Evolutionary conservation across 1,140 invertebrate species (phyloP).

Genomic region (Dendroctonus valens): DNA sequence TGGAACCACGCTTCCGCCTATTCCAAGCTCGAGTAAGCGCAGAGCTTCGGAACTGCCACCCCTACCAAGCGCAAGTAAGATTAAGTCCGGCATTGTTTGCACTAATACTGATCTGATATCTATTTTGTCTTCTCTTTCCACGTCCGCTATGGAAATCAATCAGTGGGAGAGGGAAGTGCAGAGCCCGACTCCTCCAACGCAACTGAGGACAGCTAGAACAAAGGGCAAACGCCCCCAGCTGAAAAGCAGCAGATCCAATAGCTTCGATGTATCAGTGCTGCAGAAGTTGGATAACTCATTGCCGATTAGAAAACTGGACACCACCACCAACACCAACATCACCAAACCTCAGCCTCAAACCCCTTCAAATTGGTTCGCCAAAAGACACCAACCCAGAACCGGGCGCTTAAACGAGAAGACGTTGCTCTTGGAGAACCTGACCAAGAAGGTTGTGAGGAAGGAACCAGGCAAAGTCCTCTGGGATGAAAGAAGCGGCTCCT

Average conservation of each 20-base stretch:
- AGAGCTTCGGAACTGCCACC: slow-evolving; percentile 67
- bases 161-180: slow-evolving; percentile 54
- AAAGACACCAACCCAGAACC: slow-evolving; percentile 68
- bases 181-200: slow-evolving; percentile 27
- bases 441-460: slow-evolving; percentile 49
- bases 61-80: slow-evolving; percentile 41
- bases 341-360: slow-evolving; percentile 40
- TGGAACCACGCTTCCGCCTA: slow-evolving; percentile 55
- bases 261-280: slow-evolving; percentile 75
- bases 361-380: slow-evolving; percentile 70
- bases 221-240: slow-evolving; percentile 3
- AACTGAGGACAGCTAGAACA: slow-evolving; percentile 38
- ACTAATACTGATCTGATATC: slow-evolving; percentile 76
- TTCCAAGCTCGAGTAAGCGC: slow-evolving; percentile 54
- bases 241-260: slow-evolving; percentile 62
- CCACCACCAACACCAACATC: too few relatives aligned
- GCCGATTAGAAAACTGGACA: not conserved
- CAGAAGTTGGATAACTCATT: slow-evolving; percentile 52
- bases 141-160: slow-evolving; percentile 76
- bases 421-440: slow-evolving; percentile 49
- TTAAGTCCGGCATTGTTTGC: slow-evolving; percentile 64
- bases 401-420: slow-evolving; percentile 59
- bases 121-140: slow-evolving; percentile 75
- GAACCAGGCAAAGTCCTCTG: slow-evolving; percentile 60
- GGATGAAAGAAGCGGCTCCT: slow-evolving; percentile 69